phyloP scores from a whole-genome alignment of 2,797 vertebrate genomes.

The Intellagama lesueurii region DNA sequence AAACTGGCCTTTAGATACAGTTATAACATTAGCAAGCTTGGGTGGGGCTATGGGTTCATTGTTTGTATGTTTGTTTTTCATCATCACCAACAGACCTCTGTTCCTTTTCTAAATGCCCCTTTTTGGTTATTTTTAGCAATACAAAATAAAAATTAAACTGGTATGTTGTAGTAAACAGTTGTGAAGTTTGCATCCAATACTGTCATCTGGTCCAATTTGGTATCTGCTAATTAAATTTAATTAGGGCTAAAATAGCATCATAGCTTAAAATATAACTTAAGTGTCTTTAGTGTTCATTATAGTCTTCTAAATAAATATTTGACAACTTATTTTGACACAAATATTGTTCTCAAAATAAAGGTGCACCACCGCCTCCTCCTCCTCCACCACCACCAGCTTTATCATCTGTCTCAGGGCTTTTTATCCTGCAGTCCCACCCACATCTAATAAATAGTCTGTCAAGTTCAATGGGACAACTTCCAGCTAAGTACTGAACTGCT shows the following conservation, averaged over 20 bases:
- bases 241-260: not conserved
- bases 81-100: no score
- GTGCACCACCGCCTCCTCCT: not conserved
- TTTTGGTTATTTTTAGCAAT: no score
- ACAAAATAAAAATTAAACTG: not conserved
- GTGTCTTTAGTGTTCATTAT: not conserved
- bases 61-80: no score
- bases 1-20: not conserved
- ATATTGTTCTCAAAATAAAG: not conserved
- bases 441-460: not conserved
- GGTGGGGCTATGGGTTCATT: not conserved
- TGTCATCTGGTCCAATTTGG: not conserved
- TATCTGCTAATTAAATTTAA: not conserved
- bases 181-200: not conserved
- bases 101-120: no score
- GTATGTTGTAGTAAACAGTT: not conserved
- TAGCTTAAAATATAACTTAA: not conserved
- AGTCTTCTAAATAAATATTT: not conserved
- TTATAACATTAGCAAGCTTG: not conserved
- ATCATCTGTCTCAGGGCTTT: not conserved
- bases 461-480: not conserved
- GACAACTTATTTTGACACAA: not conserved
- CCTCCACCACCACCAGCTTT: no score
- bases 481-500: not conserved
- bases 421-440: no score